Conservation (phyloP, 2,113 vertebrate species). For the Anarhynchus alexandrinus region DNA sequence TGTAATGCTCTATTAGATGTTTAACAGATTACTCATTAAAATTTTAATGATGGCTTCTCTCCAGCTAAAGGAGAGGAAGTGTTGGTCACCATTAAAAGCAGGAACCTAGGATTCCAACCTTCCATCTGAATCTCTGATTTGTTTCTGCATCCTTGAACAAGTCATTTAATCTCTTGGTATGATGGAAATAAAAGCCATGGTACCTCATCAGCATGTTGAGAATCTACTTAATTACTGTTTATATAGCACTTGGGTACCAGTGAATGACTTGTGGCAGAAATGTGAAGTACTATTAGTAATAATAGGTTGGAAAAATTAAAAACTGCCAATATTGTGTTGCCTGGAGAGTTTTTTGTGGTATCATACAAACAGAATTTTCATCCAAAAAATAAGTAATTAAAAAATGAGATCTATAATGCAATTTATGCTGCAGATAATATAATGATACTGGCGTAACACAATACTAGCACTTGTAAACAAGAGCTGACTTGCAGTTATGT, state of each 20-base stretch:
- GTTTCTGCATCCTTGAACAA: background rate
- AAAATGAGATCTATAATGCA: background rate
- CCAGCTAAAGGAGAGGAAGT: background rate
- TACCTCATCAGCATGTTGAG: background rate
- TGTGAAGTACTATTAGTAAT: background rate
- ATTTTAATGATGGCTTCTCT: background rate
- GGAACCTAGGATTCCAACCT: background rate
- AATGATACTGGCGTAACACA: background rate
- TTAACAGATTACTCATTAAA: background rate
- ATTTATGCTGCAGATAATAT: background rate
- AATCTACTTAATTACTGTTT: conserved; percentile 9
- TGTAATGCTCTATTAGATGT: background rate
- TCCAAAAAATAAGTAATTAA: background rate
- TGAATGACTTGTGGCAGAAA: background rate
- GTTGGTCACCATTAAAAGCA: background rate
- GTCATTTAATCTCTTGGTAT: background rate
- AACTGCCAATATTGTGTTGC: background rate
- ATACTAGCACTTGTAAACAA: background rate
- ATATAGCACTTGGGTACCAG: background rate
- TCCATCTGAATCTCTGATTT: background rate
- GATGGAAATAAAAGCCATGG: background rate
- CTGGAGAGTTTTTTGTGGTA: background rate
- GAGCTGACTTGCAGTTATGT: background rate
- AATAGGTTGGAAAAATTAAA: background rate
- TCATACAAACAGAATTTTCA: background rate